Conservation (phyloP, 1,140 invertebrate genomes). For the Pachypsylla venusta region DNA sequence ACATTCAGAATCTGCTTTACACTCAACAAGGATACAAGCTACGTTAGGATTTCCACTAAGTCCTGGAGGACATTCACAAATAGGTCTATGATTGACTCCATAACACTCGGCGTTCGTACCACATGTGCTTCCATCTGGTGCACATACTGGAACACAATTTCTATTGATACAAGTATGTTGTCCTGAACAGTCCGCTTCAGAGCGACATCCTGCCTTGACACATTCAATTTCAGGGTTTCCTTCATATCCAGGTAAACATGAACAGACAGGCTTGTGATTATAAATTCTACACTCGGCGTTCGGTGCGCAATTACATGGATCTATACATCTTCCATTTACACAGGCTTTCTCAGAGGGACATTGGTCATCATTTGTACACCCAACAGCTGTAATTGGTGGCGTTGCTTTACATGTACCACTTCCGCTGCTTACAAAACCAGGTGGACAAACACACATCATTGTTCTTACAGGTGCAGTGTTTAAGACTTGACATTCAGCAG, state of each 20-base stretch:
- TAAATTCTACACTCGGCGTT: slow-evolving; percentile 64
- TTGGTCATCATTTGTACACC: slow-evolving; percentile 57
- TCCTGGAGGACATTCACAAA: slow-evolving; percentile 65
- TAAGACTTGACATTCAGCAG: slow-evolving; percentile 63
- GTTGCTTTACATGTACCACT: slow-evolving; percentile 60
- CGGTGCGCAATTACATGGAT: slow-evolving; percentile 64
- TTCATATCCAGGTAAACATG: slow-evolving; percentile 60
- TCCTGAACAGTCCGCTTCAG: slow-evolving; percentile 53
- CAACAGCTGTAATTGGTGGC: slow-evolving; percentile 43
- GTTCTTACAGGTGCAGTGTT: slow-evolving; percentile 65
- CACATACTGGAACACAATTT: slow-evolving; percentile 61
- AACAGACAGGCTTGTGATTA: slow-evolving; percentile 70
- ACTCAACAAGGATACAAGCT: slow-evolving; percentile 57
- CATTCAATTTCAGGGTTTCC: slow-evolving; percentile 66
- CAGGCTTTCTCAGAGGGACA: slow-evolving; percentile 61
- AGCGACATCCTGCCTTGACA: slow-evolving; percentile 34
- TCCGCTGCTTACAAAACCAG: slow-evolving; percentile 69
- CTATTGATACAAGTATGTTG: slow-evolving; percentile 60
- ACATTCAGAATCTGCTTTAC: slow-evolving; percentile 57
- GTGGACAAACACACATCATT: slow-evolving; percentile 75
- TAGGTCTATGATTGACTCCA: slow-evolving; percentile 56
- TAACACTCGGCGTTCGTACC: slow-evolving; percentile 56
- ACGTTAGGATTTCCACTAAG: slow-evolving; percentile 63
- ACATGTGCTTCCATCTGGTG: slow-evolving; percentile 44
- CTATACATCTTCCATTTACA: slow-evolving; percentile 56